Base-by-base conservation (phyloP, 1,140 invertebrate species). In the Tetraneura akinire region DNA sequence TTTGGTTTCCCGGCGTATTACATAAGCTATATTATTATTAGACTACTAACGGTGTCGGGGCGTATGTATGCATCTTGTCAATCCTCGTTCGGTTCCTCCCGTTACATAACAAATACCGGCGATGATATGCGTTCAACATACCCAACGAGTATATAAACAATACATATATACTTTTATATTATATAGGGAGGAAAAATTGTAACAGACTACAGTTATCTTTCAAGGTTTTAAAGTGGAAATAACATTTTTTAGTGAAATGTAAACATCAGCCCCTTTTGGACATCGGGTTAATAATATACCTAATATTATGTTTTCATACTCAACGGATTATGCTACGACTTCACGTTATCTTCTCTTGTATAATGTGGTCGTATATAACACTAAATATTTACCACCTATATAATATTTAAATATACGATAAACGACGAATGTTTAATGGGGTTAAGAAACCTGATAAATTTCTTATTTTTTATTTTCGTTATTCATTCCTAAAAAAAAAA, bases 31-130 rank as follows among this genome's bases (percentile, higher is more conserved):
- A 62, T 60, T 76, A 78, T 78, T 78, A 78, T 78, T 78, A 78
- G 74, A 78, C 37, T 62, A 9, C 1, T 37, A 55, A 14, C 32
- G 55, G 74, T 78, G 55, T 78, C 55, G 23, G 74, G 74, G 74
- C 74, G 74, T 78, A 55, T 78, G 74, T 78, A 55, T 78, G 74
- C 74, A 29, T 78, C 55, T 62, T 47, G 74, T 78, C 74, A 78
- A 78, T 78, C 55, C 21, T 78, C 74, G 37, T 55, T 29, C 55
- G 55, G 74, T 60, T 78, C 42, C 74, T 78, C 74, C 60, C 55
- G 74, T 78, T 60, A 78, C 74, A 78, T 55, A 78, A 45, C 37
- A 60, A 78, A 57, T 26, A 78, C 74, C 16, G 21, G 53, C 74
- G 74, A 62, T 78, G 74, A 60, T 78, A 57, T 47, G 74, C 55